Conservation (phyloP, 2,113 vertebrate genomes). For the Rhynchomys soricoides region DNA sequence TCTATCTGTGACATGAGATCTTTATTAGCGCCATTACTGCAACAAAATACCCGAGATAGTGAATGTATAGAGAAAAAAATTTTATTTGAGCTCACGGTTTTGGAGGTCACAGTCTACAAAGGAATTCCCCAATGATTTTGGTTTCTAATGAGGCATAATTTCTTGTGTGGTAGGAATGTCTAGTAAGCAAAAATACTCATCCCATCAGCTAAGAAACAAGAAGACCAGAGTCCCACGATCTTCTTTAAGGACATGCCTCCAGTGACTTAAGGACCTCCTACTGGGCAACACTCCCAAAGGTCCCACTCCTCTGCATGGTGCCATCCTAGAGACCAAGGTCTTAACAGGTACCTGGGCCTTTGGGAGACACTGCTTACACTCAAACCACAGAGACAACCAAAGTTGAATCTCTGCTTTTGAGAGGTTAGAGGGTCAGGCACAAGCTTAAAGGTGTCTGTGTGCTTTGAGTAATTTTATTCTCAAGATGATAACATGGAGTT, state of each 20-base stretch:
- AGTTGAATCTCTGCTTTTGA: not conserved
- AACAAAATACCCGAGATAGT: not conserved
- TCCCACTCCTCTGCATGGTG: not conserved
- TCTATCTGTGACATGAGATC: not conserved
- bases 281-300: not conserved
- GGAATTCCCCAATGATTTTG: not conserved
- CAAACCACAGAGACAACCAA: not conserved
- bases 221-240: not conserved
- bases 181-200: not conserved
- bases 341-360: not conserved
- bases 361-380: not conserved
- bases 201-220: not conserved
- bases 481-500: not conserved
- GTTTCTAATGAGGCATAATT: not conserved
- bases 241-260: not conserved
- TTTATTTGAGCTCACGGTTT: not conserved
- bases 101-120: not conserved
- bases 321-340: not conserved
- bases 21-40: not conserved
- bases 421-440: not conserved
- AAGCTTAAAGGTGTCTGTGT: not conserved
- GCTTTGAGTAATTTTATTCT: slow-evolving; percentile 13
- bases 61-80: not conserved
- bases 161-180: not conserved
- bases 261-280: not conserved